Base-by-base conservation (phyloP, 2,888 invertebrate genomes). In the Diloba caeruleocephala region DNA sequence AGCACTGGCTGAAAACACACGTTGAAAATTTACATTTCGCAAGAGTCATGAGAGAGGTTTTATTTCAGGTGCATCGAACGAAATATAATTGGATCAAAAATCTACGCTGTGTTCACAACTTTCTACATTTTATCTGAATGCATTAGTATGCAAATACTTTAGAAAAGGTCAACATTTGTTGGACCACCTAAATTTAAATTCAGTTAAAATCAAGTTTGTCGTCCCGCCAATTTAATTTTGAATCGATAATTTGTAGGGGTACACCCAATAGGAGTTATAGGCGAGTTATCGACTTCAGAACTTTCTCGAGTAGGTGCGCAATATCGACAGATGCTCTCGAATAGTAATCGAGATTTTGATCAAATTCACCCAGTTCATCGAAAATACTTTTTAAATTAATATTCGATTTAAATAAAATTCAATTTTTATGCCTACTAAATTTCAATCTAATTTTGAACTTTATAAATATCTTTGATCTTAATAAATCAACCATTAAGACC, bases 101-200 rank as follows among this genome's bases (percentile, higher is more conserved):
- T 10, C 37, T 39, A 32, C 55, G 54, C 54, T 58, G 48, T 54
- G 52, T 62, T 57, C 46, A 58, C 37, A 57, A 54, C 41, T 68
- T 66, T 42, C 25, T 15, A 41, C 41, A 26, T 42, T 62, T 59
- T 44, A 36, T 59, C 45, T 43, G 59, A 64, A 63, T 56, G 55
- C 56, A 71, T 75, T 71, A 56, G 44, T 39, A 75, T 73, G 71
- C 54, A 66, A 76, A 75, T 67, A 66, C 66, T 69, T 57, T 14
- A 15, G 21, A 54, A 60, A 70, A 61, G 52, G 64, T 68, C 12
- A 13, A 31, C 28, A 42, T 31, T 59, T 65, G 66, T 59, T 61
- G 14, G 53, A 54, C 50, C 26, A 21, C 50, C 55, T 1, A 32
- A 61, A 64, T 60, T 67, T 44, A 46, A 53, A 49, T 57, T 43